Base-by-base conservation (phyloP, 37 sponge, comb jelly and placozoan genomes). In the Halichondria panicea region DNA sequence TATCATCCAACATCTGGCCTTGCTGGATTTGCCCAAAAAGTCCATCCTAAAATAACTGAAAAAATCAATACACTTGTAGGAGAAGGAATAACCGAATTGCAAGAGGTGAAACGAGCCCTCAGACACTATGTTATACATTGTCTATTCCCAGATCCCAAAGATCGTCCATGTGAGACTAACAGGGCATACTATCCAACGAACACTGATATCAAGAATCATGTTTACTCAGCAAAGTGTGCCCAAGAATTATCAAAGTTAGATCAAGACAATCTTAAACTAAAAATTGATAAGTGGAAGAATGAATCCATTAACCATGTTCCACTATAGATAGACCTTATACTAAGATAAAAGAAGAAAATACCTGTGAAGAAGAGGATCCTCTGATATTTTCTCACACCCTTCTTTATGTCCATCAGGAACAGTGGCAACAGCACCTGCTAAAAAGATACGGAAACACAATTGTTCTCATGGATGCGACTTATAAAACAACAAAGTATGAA, bases 151-250 rank as follows among this genome's bases (percentile, higher is more conserved):
- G 76, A 75, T 41, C 30, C 11, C 4, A 39, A 31, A 42, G n/a
- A n/a, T n/a, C n/a, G n/a, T 24, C 66, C 66, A 35, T 37, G 33
- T 24, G 22, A 21, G 13, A 50, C 55, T 19, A 55, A 77, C 40
- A 77, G 78, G 55, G 78, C 78, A 63, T 65, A 55, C 43, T 77
- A 77, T 31, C 78, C 66, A 30, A 77, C 78, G 7, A 28, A 27
- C 41, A 25, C 9, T 34, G 76, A 75, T 25, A 27, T 61, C 24
- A 35, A 64, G 5, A 75, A 61, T 50, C 76, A 75, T 36, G 55
- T 75, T 21, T 61, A 50, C 55, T 61, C 21, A 45, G 73, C 75
- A 43, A 27, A 75, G 46, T 25, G 35, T 63, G 76, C 76, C 13
- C 32, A 30, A 1, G 40, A 76, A 37, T 53, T 76, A 3, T 44